Percentiles rank a stretch among this genome's conserved stretches.
These are phyloP conservation scores for Melitaea athalia DNA, from an alignment of 2,888 invertebrate genomes.

Conservation along the genomic window DNA sequence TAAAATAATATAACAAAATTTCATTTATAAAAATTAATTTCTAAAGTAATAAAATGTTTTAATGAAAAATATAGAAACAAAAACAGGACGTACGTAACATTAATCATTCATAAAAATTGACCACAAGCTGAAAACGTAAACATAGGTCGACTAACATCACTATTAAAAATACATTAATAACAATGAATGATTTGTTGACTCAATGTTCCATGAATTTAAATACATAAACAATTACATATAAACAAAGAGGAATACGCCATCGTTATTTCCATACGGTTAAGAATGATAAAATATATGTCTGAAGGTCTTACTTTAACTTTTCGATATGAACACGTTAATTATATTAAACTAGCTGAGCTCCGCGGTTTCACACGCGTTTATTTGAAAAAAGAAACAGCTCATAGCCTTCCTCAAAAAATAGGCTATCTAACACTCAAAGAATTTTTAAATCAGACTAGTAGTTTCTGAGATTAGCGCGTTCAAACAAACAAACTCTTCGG, in stretches of 20 bases:
- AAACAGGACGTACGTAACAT: not conserved
- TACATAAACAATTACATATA: not conserved
- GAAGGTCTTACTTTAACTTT: no score
- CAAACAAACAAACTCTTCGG: no score
- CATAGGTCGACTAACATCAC: not conserved
- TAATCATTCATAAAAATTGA: not conserved
- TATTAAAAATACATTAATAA: not conserved
- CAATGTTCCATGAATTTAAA: constrained; percentile 7
- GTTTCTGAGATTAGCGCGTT: no score
- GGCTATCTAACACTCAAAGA: no score
- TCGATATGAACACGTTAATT: no score
- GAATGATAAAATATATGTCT: no score
- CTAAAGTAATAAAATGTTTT: not conserved
- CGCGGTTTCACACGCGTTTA: no score
- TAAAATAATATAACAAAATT: not conserved
- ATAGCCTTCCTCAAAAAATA: no score
- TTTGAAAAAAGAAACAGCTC: no score
- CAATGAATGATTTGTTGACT: not conserved
- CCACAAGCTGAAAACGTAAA: not conserved
- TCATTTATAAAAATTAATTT: not conserved
- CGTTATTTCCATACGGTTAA: no score
- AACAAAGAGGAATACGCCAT: not conserved
- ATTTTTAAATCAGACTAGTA: no score
- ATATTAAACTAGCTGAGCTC: no score
- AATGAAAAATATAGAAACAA: not conserved